Evolutionary conservation across 2,113 vertebrate genomes (phyloP).

Genomic region (Fukomys damarensis): DNA sequence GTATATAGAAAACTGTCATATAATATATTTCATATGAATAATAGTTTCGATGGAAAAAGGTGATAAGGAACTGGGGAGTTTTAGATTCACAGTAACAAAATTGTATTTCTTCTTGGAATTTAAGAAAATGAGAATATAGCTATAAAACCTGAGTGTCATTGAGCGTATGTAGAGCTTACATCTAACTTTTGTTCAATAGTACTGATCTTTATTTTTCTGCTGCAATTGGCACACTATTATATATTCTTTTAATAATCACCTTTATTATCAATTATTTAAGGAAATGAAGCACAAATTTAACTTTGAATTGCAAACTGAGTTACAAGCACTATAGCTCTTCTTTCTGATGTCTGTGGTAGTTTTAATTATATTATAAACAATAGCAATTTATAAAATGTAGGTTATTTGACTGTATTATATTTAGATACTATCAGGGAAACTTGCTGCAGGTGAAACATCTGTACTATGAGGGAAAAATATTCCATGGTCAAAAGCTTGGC

Average conservation of each 20-base stretch:
- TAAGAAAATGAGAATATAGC: neutral
- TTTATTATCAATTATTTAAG: neutral
- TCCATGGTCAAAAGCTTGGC: neutral
- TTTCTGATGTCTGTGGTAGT: neutral
- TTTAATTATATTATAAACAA: neutral
- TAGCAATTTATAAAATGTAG: neutral
- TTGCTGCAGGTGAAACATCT: neutral
- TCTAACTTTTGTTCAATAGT: neutral
- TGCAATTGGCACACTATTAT: neutral
- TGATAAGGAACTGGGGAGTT: neutral
- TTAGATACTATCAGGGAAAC: neutral
- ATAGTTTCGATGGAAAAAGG: neutral
- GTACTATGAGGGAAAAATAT: neutral
- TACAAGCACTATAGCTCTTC: neutral
- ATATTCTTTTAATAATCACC: neutral
- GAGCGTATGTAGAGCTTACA: neutral
- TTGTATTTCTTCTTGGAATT: slow-evolving; percentile 10
- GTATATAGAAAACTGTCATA: neutral
- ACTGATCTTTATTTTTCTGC: neutral
- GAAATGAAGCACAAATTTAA: neutral
- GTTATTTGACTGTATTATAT: neutral
- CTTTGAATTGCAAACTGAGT: neutral
- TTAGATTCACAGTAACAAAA: neutral
- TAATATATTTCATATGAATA: neutral
- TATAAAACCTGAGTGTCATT: neutral